Conservation (phyloP, 2,888 invertebrate genomes). For the Drosophila imparisetae region DNA sequence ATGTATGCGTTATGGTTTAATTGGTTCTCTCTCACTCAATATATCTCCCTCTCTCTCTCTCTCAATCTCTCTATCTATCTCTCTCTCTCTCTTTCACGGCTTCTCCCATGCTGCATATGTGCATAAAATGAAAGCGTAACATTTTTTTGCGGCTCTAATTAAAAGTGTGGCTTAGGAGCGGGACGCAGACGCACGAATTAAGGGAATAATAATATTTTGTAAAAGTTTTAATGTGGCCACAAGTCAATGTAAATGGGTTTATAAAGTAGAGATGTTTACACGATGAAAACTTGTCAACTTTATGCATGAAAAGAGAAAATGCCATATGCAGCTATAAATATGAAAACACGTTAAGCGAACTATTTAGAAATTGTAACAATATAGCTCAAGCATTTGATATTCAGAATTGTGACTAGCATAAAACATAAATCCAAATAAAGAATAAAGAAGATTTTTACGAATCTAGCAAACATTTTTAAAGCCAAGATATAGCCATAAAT, state of each 20-base stretch:
- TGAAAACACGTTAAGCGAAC: background rate
- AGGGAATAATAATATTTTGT: conserved; percentile 26
- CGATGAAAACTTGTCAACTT: conserved; percentile 14
- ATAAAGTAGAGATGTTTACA: conserved; percentile 34
- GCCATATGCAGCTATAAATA: background rate
- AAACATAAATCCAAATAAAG: background rate
- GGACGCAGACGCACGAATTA: background rate
- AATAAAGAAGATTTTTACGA: background rate
- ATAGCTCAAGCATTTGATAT: fast-evolving
- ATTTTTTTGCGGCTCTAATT: conserved; percentile 59
- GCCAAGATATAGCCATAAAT: conserved; percentile 2
- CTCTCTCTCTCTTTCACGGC: background rate
- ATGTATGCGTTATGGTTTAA: conserved; percentile 71
- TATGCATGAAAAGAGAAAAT: background rate
- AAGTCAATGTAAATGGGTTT: conserved; percentile 24
- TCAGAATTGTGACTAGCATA: background rate
- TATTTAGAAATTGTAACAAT: background rate
- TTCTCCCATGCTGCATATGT: conserved; percentile 17
- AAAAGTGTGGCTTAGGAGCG: conserved; percentile 47
- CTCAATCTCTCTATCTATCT: background rate
- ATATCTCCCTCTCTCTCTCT: conserved; percentile 13
- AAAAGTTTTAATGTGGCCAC: conserved; percentile 47
- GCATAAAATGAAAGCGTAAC: conserved; percentile 38
- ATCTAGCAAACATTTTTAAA: background rate
- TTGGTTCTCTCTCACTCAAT: conserved; percentile 62